These are phyloP conservation scores for Ophion costatus DNA, from an alignment of 2,888 invertebrate species.

Conservation along the genomic window DNA sequence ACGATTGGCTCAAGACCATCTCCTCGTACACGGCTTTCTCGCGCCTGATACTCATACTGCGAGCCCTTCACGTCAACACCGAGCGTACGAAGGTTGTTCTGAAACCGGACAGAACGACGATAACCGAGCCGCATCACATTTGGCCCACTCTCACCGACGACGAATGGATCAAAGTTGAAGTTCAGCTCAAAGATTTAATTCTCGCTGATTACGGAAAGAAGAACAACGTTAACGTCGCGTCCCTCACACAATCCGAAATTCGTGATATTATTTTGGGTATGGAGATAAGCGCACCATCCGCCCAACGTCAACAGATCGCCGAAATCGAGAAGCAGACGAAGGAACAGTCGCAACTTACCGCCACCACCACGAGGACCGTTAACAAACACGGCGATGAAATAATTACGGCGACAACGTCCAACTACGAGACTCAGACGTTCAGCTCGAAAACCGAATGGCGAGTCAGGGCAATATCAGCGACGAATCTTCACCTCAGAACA, in stretches of 20 bases:
- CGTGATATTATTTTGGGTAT: conserved; percentile 99
- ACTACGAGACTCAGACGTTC: conserved; percentile 99
- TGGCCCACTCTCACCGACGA: conserved; percentile 99
- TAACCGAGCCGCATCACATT: conserved; percentile 99
- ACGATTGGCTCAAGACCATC: conserved; percentile 99
- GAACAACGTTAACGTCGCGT: conserved; percentile 99
- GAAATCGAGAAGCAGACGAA: conserved; percentile 99
- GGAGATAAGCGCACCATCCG: conserved; percentile 99
- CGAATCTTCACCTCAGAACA: conserved; percentile 97
- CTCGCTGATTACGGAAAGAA: conserved; percentile 99
- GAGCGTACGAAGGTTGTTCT: conserved; percentile 99
- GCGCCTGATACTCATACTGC: conserved; percentile 96
- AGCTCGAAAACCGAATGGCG: conserved; percentile 99
- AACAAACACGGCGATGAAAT: conserved; percentile 99
- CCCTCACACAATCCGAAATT: conserved; percentile 99
- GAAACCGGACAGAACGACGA: conserved; percentile 99
- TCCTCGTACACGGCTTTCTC: conserved; percentile 99
- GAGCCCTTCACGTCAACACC: conserved; percentile 99
- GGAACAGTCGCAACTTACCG: conserved; percentile 98
- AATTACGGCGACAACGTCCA: conserved; percentile 99
- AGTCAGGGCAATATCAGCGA: conserved; percentile 98
- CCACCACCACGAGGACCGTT: conserved; percentile 98
- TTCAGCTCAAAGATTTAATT: conserved; percentile 98
- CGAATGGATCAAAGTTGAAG: conserved; percentile 99
- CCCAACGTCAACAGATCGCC: conserved; percentile 99